These are phyloP conservation scores for Myiagra hebetior DNA, from an alignment of 2,113 vertebrate species.

Conservation along the genomic window DNA sequence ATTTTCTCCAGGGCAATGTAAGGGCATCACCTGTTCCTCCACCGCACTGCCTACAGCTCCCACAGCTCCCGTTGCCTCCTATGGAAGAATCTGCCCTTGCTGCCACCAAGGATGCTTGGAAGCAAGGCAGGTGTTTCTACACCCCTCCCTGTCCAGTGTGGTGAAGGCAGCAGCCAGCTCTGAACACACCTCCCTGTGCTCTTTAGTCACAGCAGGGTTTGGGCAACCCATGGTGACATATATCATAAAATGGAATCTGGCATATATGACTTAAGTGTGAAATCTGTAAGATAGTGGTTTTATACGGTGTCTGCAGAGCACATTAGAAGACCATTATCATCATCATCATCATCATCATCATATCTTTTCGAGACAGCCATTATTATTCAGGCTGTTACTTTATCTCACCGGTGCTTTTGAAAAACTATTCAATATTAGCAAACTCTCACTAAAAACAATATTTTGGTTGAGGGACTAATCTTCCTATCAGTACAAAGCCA, in stretches of 20 bases:
- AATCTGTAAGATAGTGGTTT: constrained; percentile 17
- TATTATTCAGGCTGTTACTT: constrained; percentile 13
- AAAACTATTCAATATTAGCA: constrained; percentile 36
- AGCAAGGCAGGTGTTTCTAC: background rate
- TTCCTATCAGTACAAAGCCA: constrained; percentile 35
- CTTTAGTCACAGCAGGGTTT: background rate
- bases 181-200: background rate
- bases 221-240: background rate
- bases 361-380: background rate
- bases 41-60: background rate
- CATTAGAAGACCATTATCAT: constrained; percentile 15
- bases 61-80: background rate
- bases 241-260: background rate
- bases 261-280: background rate
- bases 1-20: background rate
- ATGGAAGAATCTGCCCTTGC: accelerated
- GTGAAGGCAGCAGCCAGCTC: background rate
- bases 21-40: background rate
- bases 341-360: background rate
- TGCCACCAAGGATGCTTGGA: background rate
- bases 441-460: constrained; percentile 10
- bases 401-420: background rate
- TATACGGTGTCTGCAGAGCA: constrained; percentile 33
- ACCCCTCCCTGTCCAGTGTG: accelerated
- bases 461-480: constrained; percentile 50